Evolutionary conservation across 1,140 invertebrate genomes (phyloP).

Genomic region (Batillaria attramentaria): DNA sequence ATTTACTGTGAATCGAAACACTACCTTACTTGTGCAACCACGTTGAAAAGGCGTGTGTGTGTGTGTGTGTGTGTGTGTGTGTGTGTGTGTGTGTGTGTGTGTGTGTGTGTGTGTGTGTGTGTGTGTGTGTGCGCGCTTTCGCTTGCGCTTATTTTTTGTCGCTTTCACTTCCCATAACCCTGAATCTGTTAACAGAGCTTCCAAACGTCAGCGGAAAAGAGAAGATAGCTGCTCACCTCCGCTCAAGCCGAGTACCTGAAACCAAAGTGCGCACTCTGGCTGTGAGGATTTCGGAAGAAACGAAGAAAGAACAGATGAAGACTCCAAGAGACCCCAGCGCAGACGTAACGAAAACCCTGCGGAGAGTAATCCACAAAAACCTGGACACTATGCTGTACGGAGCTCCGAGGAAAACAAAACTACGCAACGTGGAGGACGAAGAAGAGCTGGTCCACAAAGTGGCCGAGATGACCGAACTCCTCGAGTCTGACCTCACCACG

Average conservation of each 20-base stretch:
- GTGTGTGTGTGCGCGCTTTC: neutral
- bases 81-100: neutral
- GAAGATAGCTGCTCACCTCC: slow-evolving; percentile 29
- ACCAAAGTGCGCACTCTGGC: slow-evolving; percentile 30
- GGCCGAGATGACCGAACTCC: slow-evolving; percentile 29
- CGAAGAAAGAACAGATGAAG: slow-evolving; percentile 1
- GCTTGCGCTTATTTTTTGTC: too few species aligned
- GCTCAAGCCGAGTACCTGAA: slow-evolving; percentile 28
- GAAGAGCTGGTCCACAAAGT: slow-evolving; percentile 34
- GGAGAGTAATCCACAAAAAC: slow-evolving; percentile 7
- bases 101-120: neutral
- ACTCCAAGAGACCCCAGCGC: neutral
- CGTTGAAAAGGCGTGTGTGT: too few species aligned
- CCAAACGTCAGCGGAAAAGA: neutral
- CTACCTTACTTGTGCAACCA: too few species aligned
- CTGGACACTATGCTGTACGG: slow-evolving; percentile 35
- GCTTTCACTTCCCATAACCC: neutral
- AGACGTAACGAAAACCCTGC: neutral
- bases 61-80: slow-evolving; percentile 4
- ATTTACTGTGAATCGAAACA: too few species aligned
- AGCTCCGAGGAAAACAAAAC: slow-evolving; percentile 21
- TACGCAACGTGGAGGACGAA: slow-evolving; percentile 14
- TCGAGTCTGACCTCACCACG: slow-evolving; percentile 20
- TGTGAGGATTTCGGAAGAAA: slow-evolving; percentile 6
- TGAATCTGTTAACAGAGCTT: neutral